Conservation (phyloP, 2,797 vertebrate species). For the Semaprochilodus insignis region DNA sequence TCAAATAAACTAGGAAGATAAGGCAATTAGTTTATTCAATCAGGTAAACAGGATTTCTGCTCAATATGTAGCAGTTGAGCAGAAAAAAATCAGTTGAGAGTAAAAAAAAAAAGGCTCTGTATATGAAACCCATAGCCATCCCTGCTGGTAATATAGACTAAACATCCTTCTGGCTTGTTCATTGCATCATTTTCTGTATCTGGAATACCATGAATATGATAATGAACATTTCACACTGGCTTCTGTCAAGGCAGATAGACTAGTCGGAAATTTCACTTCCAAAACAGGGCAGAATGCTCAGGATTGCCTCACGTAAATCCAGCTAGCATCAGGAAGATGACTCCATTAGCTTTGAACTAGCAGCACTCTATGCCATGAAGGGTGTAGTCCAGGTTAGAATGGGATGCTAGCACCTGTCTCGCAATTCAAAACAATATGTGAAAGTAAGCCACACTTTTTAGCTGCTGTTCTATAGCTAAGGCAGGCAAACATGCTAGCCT, state of each 20-base stretch:
- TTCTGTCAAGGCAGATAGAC: constrained; percentile 55
- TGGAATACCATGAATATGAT: constrained; percentile 29
- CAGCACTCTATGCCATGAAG: constrained; percentile 36
- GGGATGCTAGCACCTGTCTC: constrained; percentile 1
- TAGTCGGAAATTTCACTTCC: constrained; percentile 59
- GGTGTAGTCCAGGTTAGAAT: neutral
- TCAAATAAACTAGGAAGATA: neutral
- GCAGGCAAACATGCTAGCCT: neutral
- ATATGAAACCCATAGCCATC: neutral
- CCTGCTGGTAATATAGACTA: neutral
- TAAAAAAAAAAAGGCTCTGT: neutral
- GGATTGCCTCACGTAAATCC: neutral
- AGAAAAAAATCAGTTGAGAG: neutral
- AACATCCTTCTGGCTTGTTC: neutral
- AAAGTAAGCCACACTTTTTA: neutral
- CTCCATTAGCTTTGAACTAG: constrained; percentile 61
- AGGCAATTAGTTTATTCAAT: neutral
- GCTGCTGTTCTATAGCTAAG: neutral
- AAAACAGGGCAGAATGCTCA: constrained; percentile 24
- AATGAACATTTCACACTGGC: constrained; percentile 27
- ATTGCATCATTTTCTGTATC: neutral
- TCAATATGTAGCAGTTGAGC: neutral
- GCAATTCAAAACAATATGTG: neutral
- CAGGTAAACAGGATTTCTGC: constrained; percentile 8
- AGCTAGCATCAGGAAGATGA: constrained; percentile 56